Evolutionary conservation across 1,140 invertebrate species (phyloP), one percentile per base, ranked within the genome.

Genomic region (Charaxes varanes): DNA sequence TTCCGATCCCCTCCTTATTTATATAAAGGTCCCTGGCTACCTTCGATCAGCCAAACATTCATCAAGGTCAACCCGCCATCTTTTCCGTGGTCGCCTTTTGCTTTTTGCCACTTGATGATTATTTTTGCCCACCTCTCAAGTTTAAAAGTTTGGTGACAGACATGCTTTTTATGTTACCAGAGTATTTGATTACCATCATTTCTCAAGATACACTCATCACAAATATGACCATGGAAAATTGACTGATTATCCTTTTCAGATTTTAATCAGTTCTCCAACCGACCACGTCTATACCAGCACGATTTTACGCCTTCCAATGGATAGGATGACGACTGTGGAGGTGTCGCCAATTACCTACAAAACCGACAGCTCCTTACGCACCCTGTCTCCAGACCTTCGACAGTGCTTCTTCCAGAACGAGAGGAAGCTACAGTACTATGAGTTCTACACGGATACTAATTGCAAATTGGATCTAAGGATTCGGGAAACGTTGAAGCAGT

Each of bases 351-450:
- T 65, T 4, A 80, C 72, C 0, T 69, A 83, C 37, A 72, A 67
- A 21, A 83, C 78, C 0, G 78, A 84, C 17, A 26, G 36, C 0
- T 54, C 60, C 1, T 60, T 85, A 12, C 50, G 65, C 24, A 32
- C 47, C 0, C 31, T 83, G 14, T 32, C 59, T 1, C 72, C 80
- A 1, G 76, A 82, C 4, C 82, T 84, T 36, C 68, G 90, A 6
- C 85, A 87, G 35, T 91, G 90, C 43, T 88, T 85, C 43, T 89
- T 90, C 42, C 81, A 87, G 10, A 67, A 78, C 1, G 89, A 91
- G 53, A 85, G 82, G 32, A 67, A 69, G 3, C 53, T 90, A 6
- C 50, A 72, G 7, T 67, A 66, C 23, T 85, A 68, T 19, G 48
- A 69, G 3, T 82, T 63, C 17, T 85, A 85, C 30, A 80, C 78